Evolutionary conservation across 1,140 invertebrate genomes (phyloP).

Genomic region (Tetramorium simillimum): DNA sequence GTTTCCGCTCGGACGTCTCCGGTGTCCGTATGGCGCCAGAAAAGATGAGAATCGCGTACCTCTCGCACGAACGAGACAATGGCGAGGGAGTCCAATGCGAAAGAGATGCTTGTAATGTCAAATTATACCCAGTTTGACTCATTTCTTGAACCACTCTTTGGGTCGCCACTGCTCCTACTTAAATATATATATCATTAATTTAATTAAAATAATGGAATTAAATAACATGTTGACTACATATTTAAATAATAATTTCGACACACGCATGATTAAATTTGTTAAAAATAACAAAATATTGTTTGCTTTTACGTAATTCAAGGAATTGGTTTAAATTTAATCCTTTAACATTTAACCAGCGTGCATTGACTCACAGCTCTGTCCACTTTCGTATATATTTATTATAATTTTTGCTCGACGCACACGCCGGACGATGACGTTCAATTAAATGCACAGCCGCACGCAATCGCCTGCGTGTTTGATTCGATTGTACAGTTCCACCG

Average conservation of each 20-base stretch:
- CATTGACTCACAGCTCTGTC: not conserved
- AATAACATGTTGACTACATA: too few species aligned
- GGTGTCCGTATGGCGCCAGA: not conserved
- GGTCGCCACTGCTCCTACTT: too few species aligned
- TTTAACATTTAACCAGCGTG: too few species aligned
- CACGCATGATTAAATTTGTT: too few species aligned
- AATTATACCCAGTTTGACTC: too few species aligned
- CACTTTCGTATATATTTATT: not conserved
- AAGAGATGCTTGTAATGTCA: not conserved
- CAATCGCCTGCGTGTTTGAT: not conserved
- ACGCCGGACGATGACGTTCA: not conserved
- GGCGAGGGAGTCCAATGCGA: not conserved
- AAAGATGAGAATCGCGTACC: not conserved
- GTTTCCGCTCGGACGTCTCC: not conserved
- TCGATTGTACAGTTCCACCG: not conserved
- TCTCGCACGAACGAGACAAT: not conserved
- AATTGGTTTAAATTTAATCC: too few species aligned
- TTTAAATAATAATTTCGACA: too few species aligned
- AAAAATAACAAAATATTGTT: too few species aligned
- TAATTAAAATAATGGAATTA: too few species aligned
- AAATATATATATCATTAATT: too few species aligned
- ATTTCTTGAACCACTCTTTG: too few species aligned
- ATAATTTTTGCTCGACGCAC: not conserved
- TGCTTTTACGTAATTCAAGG: too few species aligned
- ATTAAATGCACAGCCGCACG: conserved; percentile 3